Conservation (phyloP, 2,888 invertebrate genomes). For the Melinopterus prodromus region DNA sequence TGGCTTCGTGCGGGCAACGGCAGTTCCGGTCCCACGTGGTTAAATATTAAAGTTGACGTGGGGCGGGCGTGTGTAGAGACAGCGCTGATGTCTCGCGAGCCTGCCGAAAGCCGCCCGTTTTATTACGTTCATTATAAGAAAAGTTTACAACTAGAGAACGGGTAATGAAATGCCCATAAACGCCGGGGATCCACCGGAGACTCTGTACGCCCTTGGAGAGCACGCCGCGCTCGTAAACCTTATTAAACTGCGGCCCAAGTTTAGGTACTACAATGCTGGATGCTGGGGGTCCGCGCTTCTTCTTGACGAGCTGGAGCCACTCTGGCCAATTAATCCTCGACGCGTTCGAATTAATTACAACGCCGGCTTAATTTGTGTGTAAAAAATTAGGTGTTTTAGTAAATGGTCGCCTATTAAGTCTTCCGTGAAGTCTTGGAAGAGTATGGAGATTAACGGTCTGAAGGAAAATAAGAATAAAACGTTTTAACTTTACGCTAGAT, state of each 20-base stretch:
- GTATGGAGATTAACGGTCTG: neutral
- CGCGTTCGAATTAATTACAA: neutral
- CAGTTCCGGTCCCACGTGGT: neutral
- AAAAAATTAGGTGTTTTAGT: neutral
- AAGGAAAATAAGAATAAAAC: neutral
- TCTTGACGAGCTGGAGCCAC: neutral
- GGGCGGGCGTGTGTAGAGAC: neutral
- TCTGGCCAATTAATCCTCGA: neutral
- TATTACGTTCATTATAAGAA: conserved; percentile 4
- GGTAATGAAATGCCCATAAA: conserved; percentile 4
- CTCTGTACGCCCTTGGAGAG: neutral
- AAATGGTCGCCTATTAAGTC: neutral
- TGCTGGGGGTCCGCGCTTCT: neutral
- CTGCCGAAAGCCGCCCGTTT: neutral
- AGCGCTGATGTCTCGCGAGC: neutral
- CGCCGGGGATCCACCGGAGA: neutral
- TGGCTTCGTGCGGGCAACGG: neutral
- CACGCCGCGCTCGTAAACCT: neutral
- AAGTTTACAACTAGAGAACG: conserved; percentile 4
- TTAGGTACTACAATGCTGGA: conserved; percentile 4
- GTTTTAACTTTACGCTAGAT: neutral
- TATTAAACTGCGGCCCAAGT: neutral
- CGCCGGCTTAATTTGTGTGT: neutral
- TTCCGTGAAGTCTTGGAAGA: neutral
- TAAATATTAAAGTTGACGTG: neutral